Evolutionary conservation across 2,113 vertebrate genomes (phyloP), one percentile per base, ranked within the genome.

Genomic region (Phylloscopus whistleri): DNA sequence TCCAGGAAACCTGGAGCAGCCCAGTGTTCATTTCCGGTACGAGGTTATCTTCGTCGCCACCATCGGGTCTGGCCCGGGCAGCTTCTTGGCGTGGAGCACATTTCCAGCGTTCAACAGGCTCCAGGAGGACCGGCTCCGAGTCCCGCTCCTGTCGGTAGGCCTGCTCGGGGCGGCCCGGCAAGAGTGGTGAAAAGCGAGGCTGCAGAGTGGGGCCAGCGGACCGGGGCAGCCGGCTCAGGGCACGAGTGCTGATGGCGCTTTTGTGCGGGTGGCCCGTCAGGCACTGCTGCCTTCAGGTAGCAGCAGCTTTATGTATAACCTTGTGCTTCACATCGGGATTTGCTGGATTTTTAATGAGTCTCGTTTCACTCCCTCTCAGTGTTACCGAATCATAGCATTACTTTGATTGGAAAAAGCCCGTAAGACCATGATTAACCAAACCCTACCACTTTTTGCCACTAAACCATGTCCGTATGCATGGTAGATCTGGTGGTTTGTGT

Each of bases 1-100:
- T n/a, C n/a, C n/a, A n/a, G n/a, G n/a, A n/a, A n/a, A 99, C 91
- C 98, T 98, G 74, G 99, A 99, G 62, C 99, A 99, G 88, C 99
- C 99, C 7, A 96, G 97, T 1, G 98, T 99, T 27, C 97, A 97
- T 87, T 99, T 99, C 96, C 99, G 97, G 96, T 99, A 99, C 84
- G 97, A 99, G 96, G 96, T 98, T 55, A 93, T 99, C 33, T 90
- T 99, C 51, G 94, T 99, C 59, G 98, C 98, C 62, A 97, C 98
- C 14, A 98, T 98, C 27, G 98, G 97, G 35, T 68, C 97, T 6
- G 89, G 96, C 48, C 88, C 55, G 5, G 98, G 97, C 19, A 97
- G 95, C 44, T 98, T 98, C 59, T 93, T 99, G 13, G 98, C 98
- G n/a, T 99, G 99, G 99, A 99, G 99, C 95, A 99, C 99, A 11